phyloP scores from a whole-genome alignment of 2,113 vertebrate species.

The Puffinus mauretanicus region DNA sequence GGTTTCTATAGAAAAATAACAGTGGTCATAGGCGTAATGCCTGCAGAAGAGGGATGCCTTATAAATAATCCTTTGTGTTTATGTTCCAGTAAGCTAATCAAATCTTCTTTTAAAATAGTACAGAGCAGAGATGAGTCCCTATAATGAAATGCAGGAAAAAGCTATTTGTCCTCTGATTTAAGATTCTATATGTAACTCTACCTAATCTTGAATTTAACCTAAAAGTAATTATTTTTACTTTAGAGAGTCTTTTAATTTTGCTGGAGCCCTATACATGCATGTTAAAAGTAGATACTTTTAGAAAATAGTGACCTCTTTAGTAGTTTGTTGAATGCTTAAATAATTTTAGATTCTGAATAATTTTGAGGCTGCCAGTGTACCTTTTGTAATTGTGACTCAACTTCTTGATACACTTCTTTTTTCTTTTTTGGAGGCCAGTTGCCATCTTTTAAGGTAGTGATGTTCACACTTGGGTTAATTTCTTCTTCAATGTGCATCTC shows the following conservation, averaged over 20 bases:
- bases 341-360: background rate
- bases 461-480: constrained; percentile 18
- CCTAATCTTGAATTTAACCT: background rate
- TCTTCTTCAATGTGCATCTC: constrained; percentile 18
- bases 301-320: background rate
- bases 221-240: background rate
- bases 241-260: background rate
- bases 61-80: background rate
- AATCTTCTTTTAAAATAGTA: background rate
- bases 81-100: background rate
- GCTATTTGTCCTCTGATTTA: constrained; percentile 5
- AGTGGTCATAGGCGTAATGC: background rate
- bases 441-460: background rate
- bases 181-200: background rate
- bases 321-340: constrained; percentile 11
- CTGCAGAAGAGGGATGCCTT: background rate
- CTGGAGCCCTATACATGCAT: background rate
- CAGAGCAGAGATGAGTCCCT: background rate
- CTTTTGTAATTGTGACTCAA: background rate
- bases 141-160: background rate
- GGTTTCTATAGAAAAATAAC: background rate
- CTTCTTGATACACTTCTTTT: background rate
- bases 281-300: background rate
- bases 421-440: background rate
- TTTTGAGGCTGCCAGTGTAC: background rate